These are phyloP conservation scores for Lepus timidus DNA, from an alignment of 2,113 vertebrate species.

Conservation along the genomic window DNA sequence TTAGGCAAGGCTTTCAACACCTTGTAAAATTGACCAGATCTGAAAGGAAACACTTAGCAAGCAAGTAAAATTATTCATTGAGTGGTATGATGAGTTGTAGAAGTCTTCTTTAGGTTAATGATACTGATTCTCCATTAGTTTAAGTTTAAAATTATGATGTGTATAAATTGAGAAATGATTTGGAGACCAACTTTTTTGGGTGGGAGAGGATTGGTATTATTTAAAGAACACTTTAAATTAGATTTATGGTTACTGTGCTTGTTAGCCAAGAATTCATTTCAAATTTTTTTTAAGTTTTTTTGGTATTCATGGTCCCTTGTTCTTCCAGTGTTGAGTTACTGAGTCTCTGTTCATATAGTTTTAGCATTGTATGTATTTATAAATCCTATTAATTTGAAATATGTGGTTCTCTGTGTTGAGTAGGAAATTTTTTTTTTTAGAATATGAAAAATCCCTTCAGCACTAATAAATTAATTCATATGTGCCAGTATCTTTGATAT, in stretches of 20 bases:
- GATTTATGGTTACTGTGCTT: not conserved
- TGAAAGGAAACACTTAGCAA: conserved; percentile 37
- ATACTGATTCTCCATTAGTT: not conserved
- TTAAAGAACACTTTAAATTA: not conserved
- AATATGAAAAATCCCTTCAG: conserved; percentile 50
- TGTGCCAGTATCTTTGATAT: not conserved
- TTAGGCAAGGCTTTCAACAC: conserved; percentile 37
- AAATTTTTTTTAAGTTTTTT: conserved; percentile 30
- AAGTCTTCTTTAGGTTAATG: conserved; percentile 1
- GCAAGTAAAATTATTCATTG: conserved; percentile 44
- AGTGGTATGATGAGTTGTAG: not conserved
- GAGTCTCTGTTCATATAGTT: not conserved
- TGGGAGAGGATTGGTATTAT: not conserved
- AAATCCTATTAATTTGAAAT: conserved; percentile 50
- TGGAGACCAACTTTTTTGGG: not conserved
- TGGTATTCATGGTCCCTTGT: not conserved
- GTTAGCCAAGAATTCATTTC: not conserved
- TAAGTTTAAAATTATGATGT: not conserved
- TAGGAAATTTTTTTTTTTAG: conserved; percentile 12
- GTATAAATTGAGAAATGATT: not conserved
- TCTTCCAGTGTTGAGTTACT: not conserved
- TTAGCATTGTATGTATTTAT: not conserved
- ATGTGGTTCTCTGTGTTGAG: not conserved
- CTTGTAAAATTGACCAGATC: conserved; percentile 31
- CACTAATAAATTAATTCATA: not conserved